phyloP scores from a whole-genome alignment of 2,113 vertebrate genomes.

The Arvicanthis niloticus region DNA sequence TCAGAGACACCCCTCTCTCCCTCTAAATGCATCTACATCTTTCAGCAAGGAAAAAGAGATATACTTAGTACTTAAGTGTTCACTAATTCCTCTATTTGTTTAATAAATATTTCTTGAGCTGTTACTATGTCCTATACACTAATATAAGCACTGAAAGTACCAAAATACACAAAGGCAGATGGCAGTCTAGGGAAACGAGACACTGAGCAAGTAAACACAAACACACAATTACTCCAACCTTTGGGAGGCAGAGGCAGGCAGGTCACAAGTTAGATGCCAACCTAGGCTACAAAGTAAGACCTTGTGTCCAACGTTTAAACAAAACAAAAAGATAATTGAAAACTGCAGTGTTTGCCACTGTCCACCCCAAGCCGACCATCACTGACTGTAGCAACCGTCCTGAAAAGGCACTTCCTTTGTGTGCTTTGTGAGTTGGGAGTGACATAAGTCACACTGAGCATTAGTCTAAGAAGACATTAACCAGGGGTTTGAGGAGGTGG shows the following conservation, averaged over 20 bases:
- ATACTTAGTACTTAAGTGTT: neutral
- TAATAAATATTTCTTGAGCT: neutral
- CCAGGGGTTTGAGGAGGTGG: neutral
- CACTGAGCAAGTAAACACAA: slow-evolving; percentile 13
- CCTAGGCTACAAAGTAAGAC: neutral
- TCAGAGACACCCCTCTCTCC: no score
- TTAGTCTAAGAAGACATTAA: neutral
- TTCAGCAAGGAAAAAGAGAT: neutral
- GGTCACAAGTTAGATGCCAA: neutral
- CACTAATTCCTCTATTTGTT: neutral
- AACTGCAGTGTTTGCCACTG: neutral
- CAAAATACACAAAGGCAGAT: slow-evolving; percentile 26
- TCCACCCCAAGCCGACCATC: neutral
- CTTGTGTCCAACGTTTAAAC: neutral
- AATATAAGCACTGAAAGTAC: neutral
- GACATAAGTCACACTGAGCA: neutral
- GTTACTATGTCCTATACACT: neutral
- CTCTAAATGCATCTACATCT: neutral
- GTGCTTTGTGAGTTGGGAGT: neutral
- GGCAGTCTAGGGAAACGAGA: neutral
- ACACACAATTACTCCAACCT: neutral
- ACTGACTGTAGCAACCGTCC: neutral
- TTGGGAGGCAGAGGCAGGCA: neutral
- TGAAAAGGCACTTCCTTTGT: slow-evolving; percentile 19
- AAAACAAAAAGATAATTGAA: neutral